phyloP scores from a whole-genome alignment of 35 echinoderm and acorn worm species.

The Diadema setosum region DNA sequence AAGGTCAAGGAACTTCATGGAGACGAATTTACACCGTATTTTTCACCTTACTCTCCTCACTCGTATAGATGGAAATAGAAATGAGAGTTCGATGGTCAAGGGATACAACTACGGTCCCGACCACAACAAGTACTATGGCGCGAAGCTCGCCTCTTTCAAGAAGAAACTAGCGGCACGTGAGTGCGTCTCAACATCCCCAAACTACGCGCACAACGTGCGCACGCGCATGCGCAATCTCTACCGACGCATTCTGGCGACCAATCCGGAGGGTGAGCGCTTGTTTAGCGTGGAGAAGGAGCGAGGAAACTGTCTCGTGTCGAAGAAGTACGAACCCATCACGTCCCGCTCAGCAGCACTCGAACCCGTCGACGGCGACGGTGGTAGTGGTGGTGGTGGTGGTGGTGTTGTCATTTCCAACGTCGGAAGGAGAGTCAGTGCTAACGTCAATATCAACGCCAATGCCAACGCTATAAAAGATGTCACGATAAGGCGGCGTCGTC shows the following conservation, averaged over 20 bases:
- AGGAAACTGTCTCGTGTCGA: neutral
- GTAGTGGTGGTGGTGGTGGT: neutral
- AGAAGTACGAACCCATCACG: neutral
- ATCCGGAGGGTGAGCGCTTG: conserved; percentile 4
- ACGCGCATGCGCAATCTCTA: conserved; percentile 58
- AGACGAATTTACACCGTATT: too few species aligned
- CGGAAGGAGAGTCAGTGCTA: neutral
- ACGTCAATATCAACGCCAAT: neutral
- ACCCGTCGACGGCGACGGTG: neutral
- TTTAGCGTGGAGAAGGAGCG: conserved; percentile 44
- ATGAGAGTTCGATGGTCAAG: too few species aligned
- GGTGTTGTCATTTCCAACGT: neutral
- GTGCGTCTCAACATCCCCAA: neutral
- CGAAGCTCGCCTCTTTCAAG: neutral
- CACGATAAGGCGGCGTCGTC: too few species aligned
- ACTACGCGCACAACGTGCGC: neutral
- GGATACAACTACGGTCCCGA: neutral
- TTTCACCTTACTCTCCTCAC: too few species aligned
- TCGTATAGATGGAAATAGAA: too few species aligned
- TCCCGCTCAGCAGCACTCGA: neutral
- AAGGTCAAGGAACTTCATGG: too few species aligned
- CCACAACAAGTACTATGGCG: neutral
- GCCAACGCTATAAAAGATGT: too few species aligned
- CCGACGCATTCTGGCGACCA: conserved; percentile 23
- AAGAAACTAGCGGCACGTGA: neutral